phyloP scores from a whole-genome alignment of 2,113 vertebrate species.

The Myanophis thanlyinensis region DNA sequence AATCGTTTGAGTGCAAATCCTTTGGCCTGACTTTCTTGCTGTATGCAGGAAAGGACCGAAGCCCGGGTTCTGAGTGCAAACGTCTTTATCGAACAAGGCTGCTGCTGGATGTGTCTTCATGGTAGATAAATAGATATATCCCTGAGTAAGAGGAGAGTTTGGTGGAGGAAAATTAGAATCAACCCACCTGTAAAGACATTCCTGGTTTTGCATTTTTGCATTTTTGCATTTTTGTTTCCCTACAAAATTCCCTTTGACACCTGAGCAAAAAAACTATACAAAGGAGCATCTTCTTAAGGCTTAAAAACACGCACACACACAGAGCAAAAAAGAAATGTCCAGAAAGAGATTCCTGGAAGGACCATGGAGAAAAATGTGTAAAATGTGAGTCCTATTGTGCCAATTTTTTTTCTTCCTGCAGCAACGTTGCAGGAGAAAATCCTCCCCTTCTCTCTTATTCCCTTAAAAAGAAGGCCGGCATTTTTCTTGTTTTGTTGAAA shows the following conservation, averaged over 20 bases:
- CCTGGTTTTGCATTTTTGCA: slow-evolving; percentile 67
- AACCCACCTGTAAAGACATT: slow-evolving; percentile 49
- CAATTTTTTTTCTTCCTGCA: slow-evolving; percentile 41
- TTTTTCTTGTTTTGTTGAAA: neutral
- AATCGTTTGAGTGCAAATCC: slow-evolving; percentile 35
- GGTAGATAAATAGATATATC: slow-evolving; percentile 73
- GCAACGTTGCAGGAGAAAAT: slow-evolving; percentile 43
- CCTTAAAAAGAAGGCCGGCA: neutral
- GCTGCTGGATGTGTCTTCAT: slow-evolving; percentile 65
- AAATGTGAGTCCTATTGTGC: slow-evolving; percentile 46
- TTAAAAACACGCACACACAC: neutral
- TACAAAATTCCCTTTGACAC: slow-evolving; percentile 67
- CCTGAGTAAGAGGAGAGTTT: slow-evolving; percentile 74
- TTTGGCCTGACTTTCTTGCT: slow-evolving; percentile 52
- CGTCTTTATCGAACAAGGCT: slow-evolving; percentile 69
- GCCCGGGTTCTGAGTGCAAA: slow-evolving; percentile 71
- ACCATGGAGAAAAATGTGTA: slow-evolving; percentile 20
- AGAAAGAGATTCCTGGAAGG: slow-evolving; percentile 42
- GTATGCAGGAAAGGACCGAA: slow-evolving; percentile 49
- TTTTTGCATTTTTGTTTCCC: slow-evolving; percentile 67
- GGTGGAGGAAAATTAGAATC: slow-evolving; percentile 30
- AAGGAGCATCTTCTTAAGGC: slow-evolving; percentile 47
- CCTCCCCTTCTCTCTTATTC: neutral
- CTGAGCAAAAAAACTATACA: slow-evolving; percentile 68
- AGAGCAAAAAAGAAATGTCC: slow-evolving; percentile 17